These are phyloP conservation scores for Panurus biarmicus DNA, from an alignment of 2,113 vertebrate genomes.

Conservation along the genomic window DNA sequence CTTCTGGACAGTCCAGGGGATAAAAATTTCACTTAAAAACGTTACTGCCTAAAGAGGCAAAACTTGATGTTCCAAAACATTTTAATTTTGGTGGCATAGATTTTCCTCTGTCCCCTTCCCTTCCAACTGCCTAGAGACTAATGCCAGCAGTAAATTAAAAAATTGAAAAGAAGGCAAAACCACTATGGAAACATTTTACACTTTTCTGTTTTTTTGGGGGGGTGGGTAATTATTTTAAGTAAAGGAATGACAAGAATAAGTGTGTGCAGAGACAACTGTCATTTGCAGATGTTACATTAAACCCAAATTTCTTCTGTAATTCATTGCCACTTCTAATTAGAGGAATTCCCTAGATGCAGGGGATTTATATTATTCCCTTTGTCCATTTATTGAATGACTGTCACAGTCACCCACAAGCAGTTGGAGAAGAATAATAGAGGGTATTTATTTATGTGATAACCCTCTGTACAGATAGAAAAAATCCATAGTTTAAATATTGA, in stretches of 20 bases:
- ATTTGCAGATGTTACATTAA: constrained; percentile 68
- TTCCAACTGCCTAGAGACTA: neutral
- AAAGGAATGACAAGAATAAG: constrained; percentile 50
- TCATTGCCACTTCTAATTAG: constrained; percentile 70
- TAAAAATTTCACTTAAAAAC: neutral
- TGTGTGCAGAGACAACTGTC: constrained; percentile 55
- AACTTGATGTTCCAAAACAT: neutral
- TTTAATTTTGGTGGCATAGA: neutral
- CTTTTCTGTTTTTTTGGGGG: neutral
- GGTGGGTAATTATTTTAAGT: constrained; percentile 35
- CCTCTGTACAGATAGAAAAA: constrained; percentile 56
- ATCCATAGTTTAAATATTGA: constrained; percentile 48
- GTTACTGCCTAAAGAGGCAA: neutral
- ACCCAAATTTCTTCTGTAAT: constrained; percentile 67
- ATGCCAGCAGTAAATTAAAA: neutral
- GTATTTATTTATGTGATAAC: constrained; percentile 64
- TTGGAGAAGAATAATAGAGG: constrained; percentile 66
- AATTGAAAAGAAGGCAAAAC: neutral
- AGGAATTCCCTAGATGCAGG: constrained; percentile 64
- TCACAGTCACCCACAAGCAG: constrained; percentile 62
- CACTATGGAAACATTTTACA: neutral
- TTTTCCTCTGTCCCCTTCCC: neutral
- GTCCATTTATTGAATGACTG: constrained; percentile 68
- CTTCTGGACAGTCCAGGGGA: neutral
- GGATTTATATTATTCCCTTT: constrained; percentile 69